Evolutionary conservation across 1,140 invertebrate genomes (phyloP).

Genomic region (Venustaconcha ellipsiformis): DNA sequence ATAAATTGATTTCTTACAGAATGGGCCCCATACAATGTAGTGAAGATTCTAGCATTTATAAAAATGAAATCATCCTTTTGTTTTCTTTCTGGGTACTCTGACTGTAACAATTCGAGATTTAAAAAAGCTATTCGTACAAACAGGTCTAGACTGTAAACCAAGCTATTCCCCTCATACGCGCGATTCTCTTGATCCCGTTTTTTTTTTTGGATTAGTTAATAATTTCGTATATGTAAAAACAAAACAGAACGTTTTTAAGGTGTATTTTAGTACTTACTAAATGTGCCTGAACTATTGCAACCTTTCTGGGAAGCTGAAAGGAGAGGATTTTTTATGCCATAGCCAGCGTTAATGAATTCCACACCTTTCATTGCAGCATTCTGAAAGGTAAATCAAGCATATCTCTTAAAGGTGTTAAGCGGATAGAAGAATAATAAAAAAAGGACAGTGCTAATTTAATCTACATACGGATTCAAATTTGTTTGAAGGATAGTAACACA

Average conservation of each 20-base stretch:
- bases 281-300: constrained; percentile 1
- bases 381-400: constrained; percentile 22
- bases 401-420: no score
- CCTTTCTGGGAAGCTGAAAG: constrained; percentile 68
- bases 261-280: constrained; percentile 17
- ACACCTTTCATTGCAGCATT: constrained; percentile 66
- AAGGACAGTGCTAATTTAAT: no score
- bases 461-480: no score
- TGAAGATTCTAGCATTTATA: no score
- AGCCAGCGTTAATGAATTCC: constrained; percentile 98
- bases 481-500: no score
- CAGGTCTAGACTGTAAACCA: background rate
- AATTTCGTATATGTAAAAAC: background rate
- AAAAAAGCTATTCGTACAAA: no score
- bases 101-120: no score
- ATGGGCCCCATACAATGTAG: no score
- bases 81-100: no score
- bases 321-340: constrained; percentile 98
- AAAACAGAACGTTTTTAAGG: background rate
- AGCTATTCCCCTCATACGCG: background rate
- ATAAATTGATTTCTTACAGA: no score
- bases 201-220: background rate
- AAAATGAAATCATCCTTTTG: no score
- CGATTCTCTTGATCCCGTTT: background rate
- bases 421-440: no score